Evolutionary conservation across 1,140 invertebrate species (phyloP).

Genomic region (Diorhabda sublineata): DNA sequence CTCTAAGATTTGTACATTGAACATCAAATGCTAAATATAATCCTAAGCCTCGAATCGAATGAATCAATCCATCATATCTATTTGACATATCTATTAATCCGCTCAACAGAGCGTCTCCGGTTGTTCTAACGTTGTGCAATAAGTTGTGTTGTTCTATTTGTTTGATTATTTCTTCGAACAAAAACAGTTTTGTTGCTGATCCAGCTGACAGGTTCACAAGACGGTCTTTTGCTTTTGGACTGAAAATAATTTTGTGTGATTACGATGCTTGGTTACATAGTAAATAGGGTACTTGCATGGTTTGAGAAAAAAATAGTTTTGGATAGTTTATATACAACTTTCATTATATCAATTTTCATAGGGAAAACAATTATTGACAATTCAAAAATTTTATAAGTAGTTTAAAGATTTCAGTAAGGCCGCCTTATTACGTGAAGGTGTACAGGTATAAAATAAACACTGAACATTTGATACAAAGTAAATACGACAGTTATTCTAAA

Average conservation of each 20-base stretch:
- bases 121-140: conserved; percentile 66
- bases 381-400: too few relatives aligned
- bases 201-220: conserved; percentile 99
- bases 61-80: conserved; percentile 69
- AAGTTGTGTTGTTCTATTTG: conserved; percentile 83
- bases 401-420: too few relatives aligned
- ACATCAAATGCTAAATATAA: conserved; percentile 89
- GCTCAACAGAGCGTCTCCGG: conserved; percentile 72
- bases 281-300: too few relatives aligned
- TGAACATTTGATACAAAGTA: too few relatives aligned
- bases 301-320: too few relatives aligned
- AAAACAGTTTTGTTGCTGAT: conserved; percentile 91
- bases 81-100: conserved; percentile 68
- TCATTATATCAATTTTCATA: too few relatives aligned
- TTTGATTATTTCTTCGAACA: conserved; percentile 81
- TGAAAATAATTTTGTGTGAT: conserved; percentile 42
- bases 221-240: conserved; percentile 75
- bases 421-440: too few relatives aligned
- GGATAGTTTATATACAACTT: too few relatives aligned
- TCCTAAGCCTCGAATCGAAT: conserved; percentile 82
- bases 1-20: conserved; percentile 60
- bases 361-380: too few relatives aligned
- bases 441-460: too few relatives aligned
- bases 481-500: too few relatives aligned
- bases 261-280: not conserved